A percentile compares a stretch with the other conserved stretches of the same genome.
These are phyloP conservation scores for Oryzias melastigma DNA, from an alignment of 2,113 vertebrate genomes.

Conservation along the genomic window DNA sequence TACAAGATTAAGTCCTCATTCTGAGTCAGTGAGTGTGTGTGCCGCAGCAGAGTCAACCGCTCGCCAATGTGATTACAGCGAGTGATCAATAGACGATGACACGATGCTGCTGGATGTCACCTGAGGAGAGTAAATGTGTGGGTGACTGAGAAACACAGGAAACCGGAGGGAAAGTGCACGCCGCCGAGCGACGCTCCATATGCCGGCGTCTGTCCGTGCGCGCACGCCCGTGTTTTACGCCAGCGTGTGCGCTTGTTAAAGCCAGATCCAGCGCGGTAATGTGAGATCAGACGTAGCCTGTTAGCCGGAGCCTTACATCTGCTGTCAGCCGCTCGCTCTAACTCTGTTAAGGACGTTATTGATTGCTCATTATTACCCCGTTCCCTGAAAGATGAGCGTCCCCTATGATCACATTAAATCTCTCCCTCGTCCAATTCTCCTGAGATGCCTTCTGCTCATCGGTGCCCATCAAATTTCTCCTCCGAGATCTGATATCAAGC, in stretches of 20 bases:
- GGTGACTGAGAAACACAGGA: constrained; percentile 12
- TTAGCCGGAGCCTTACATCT: constrained; percentile 71
- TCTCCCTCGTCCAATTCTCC: constrained; percentile 74
- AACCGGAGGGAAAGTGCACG: background rate
- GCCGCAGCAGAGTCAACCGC: background rate
- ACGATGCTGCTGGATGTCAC: constrained; percentile 56
- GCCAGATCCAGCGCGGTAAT: constrained; percentile 57
- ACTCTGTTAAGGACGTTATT: constrained; percentile 77
- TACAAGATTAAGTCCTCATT: too few species aligned
- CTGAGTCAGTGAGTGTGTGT: too few species aligned
- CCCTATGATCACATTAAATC: constrained; percentile 82
- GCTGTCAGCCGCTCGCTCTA: constrained; percentile 70
- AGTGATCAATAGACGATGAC: constrained; percentile 63
- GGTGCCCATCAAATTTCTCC: constrained; percentile 72
- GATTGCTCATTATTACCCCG: constrained; percentile 79
- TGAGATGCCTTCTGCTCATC: constrained; percentile 76
- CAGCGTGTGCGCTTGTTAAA: constrained; percentile 18
- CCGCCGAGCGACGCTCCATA: constrained; percentile 24
- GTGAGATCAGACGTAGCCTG: constrained; percentile 69
- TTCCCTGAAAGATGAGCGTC: constrained; percentile 80
- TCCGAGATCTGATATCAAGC: constrained; percentile 74
- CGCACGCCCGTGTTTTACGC: background rate
- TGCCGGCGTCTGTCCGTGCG: constrained; percentile 18
- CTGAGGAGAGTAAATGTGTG: constrained; percentile 34
- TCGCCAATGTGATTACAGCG: constrained; percentile 67